Percentiles rank a stretch among this genome's conserved stretches.
Evolutionary conservation across 2,888 invertebrate species (phyloP).

Genomic region (Stratiomys singularior): DNA sequence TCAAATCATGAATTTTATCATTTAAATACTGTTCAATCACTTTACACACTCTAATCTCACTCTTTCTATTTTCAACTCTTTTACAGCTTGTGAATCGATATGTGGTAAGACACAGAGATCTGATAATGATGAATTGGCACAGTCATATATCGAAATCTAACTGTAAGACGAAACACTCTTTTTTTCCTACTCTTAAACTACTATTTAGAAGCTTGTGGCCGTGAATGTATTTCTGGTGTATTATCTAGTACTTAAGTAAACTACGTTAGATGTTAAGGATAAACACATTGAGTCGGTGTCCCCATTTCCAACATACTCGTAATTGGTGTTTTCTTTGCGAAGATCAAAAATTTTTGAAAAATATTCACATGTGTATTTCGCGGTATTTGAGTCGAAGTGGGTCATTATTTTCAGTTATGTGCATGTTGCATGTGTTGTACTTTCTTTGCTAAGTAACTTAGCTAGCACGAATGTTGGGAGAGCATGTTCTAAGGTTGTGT

Average conservation of each 20-base stretch:
- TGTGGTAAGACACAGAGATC: background rate
- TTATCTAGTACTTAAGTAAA: background rate
- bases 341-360: no score
- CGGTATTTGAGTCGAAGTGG: background rate
- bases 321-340: no score
- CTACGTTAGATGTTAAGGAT: no score
- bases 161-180: background rate
- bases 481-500: background rate
- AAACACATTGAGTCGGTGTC: no score
- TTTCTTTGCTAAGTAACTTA: background rate
- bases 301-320: no score
- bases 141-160: background rate
- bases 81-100: slow-evolving; percentile 14
- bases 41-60: background rate
- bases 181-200: background rate
- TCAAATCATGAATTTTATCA: background rate
- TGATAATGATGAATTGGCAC: background rate
- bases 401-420: background rate
- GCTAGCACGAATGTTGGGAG: background rate
- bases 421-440: no score
- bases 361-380: background rate
- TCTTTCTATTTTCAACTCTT: slow-evolving; percentile 9
- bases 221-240: background rate
- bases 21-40: background rate
- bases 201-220: background rate